Conservation (phyloP, 2,113 vertebrate genomes). For the Cacatua alba region DNA sequence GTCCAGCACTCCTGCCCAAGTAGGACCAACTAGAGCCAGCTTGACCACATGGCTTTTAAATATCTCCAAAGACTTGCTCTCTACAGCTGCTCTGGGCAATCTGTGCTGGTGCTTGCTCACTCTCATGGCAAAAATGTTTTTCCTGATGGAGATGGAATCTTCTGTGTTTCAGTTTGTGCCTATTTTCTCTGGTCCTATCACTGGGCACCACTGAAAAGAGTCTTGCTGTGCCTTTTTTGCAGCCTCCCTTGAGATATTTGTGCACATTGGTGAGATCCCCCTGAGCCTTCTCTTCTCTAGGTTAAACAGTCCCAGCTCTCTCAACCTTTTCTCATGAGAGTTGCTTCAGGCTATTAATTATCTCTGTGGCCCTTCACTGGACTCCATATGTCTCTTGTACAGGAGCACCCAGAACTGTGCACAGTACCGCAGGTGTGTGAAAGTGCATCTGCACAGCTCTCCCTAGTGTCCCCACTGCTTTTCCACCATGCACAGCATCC, state of each 20-base stretch:
- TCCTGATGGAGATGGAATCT: neutral
- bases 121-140: neutral
- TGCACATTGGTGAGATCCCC: neutral
- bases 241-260: neutral
- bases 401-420: neutral
- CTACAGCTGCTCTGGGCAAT: neutral
- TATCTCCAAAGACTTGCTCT: neutral
- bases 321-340: neutral
- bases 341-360: neutral
- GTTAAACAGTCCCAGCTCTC: neutral
- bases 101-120: neutral
- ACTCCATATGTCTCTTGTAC: neutral
- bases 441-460: neutral
- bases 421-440: neutral
- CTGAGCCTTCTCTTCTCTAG: neutral
- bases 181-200: neutral
- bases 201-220: neutral
- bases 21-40: neutral
- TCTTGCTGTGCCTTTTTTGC: neutral
- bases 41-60: neutral
- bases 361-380: neutral
- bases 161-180: neutral
- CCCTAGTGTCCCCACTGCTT: neutral
- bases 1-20: neutral
- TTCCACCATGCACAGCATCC: neutral